Evolutionary conservation across 2,888 invertebrate genomes (phyloP), one percentile per base, ranked within the genome.

Genomic region (Xylophagus ater): DNA sequence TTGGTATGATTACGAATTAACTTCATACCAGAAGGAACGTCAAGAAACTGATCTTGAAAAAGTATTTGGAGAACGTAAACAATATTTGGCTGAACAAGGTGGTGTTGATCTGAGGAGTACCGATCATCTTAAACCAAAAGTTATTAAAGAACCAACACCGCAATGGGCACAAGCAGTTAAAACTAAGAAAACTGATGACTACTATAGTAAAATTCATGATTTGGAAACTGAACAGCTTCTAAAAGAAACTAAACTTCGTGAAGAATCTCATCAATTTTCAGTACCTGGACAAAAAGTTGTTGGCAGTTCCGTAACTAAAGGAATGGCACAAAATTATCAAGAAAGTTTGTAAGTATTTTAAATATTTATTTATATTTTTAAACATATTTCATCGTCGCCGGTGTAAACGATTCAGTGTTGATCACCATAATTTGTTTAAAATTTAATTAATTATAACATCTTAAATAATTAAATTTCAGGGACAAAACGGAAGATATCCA

Each of bases 1-100:
- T 54, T 92, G 90, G 90, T 92, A 92, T 71, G 90, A 92, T 69
- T 74, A 76, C 59, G 89, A 86, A 62, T 76, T 87, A 59, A 72
- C 81, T 49, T 78, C 78, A 60, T 89, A 87, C 66, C 90, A 89
- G 66, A 73, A 76, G 60, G 81, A 82, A 53, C 80, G 88, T 49
- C 54, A 57, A 51, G 84, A 81, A 53, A 84, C 81, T 39, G 90
- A 92, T 66, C 70, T 90, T 53, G 87, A 87, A 61, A 79, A 81
- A 62, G 78, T 85, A 33, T 90, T 90, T 60, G 88, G 88, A 57
- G 90, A 90, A 62, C 77, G 87, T 48, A 73, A 76, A 51, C 78
- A 79, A 55, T 71, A 71, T 33, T 65, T 78, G 53, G 74, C 78
- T 49, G 79, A 84, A 51, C 74, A 76, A 53, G 72, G 69, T 26